Percentiles rank a stretch among this genome's conserved stretches.
These are phyloP conservation scores for Chelmon rostratus DNA, from an alignment of 2,797 vertebrate species.

Conservation along the genomic window DNA sequence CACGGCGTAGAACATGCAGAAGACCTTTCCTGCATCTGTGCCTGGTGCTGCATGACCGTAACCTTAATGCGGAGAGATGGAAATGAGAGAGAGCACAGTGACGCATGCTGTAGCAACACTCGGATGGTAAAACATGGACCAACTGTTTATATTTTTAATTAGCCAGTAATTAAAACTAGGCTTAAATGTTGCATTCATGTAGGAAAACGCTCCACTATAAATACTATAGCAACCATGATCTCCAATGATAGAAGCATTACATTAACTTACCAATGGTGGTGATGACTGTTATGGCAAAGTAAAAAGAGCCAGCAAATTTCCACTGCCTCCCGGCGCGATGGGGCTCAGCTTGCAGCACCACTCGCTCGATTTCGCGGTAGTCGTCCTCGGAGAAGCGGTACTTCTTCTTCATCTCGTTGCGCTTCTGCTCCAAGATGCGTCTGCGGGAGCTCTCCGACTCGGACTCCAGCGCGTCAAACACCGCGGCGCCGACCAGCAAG, in stretches of 20 bases:
- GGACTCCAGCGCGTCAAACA: slow-evolving; percentile 95
- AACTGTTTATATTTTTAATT: background rate
- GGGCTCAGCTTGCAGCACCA: slow-evolving; percentile 92
- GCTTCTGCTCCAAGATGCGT: slow-evolving; percentile 91
- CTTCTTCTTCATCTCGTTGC: slow-evolving; percentile 91
- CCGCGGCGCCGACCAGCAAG: slow-evolving; percentile 93
- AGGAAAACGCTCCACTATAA: background rate
- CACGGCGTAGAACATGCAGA: slow-evolving; percentile 99
- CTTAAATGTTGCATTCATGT: background rate
- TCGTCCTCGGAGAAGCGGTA: slow-evolving; percentile 92
- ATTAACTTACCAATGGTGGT: slow-evolving; percentile 93
- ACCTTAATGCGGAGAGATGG: slow-evolving; percentile 81
- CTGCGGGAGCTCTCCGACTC: slow-evolving; percentile 91
- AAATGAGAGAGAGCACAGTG: slow-evolving; percentile 45
- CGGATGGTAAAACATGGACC: slow-evolving; percentile 10
- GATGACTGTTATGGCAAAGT: slow-evolving; percentile 97
- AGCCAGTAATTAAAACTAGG: slow-evolving; percentile 3
- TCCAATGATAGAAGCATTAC: background rate
- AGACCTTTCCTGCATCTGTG: slow-evolving; percentile 95
- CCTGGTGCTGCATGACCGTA: slow-evolving; percentile 96
- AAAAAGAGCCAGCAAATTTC: slow-evolving; percentile 96
- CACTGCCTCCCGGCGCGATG: slow-evolving; percentile 94
- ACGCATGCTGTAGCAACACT: slow-evolving; percentile 16
- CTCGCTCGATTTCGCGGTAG: slow-evolving; percentile 93
- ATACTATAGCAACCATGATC: background rate